Conservation (phyloP, 53 echinoderm and acorn worm genomes). For the Astropecten irregularis region DNA sequence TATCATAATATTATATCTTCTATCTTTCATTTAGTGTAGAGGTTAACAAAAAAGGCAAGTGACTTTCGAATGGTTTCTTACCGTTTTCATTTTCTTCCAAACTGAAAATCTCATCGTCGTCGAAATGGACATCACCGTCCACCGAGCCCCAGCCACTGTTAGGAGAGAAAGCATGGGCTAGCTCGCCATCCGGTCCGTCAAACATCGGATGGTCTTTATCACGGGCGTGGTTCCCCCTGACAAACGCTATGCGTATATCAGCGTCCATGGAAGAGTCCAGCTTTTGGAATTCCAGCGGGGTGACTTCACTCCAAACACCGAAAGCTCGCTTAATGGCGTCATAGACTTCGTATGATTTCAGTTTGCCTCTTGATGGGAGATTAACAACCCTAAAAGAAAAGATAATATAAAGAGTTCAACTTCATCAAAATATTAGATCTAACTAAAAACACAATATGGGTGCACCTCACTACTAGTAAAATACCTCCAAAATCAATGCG, state of each 20-base stretch:
- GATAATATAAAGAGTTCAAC: neutral
- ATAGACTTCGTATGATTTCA: conserved; percentile 46
- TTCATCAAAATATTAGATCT: neutral
- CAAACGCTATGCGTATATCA: conserved; percentile 72
- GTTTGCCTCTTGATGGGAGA: conserved; percentile 62
- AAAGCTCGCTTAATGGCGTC: conserved; percentile 72
- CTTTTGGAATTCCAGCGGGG: conserved; percentile 76
- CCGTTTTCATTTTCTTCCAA: conserved; percentile 65
- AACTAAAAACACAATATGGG: neutral
- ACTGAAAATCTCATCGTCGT: conserved; percentile 86
- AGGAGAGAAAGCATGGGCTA: conserved; percentile 95
- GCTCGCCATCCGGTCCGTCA: conserved; percentile 86
- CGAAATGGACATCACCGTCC: conserved; percentile 96
- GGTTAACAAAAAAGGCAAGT: no score
- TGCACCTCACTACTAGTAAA: no score
- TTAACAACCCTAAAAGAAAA: conserved; percentile 59
- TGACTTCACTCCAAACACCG: conserved; percentile 77
- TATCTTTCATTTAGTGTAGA: no score
- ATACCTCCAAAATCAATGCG: no score
- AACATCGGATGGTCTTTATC: conserved; percentile 89
- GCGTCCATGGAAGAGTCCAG: conserved; percentile 49
- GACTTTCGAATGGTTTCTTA: no score
- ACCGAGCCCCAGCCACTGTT: conserved; percentile 89
- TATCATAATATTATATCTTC: no score
- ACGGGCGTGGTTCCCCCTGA: conserved; percentile 70